Evolutionary conservation across 2,113 vertebrate genomes (phyloP).

Genomic region (Centropus unirufus): DNA sequence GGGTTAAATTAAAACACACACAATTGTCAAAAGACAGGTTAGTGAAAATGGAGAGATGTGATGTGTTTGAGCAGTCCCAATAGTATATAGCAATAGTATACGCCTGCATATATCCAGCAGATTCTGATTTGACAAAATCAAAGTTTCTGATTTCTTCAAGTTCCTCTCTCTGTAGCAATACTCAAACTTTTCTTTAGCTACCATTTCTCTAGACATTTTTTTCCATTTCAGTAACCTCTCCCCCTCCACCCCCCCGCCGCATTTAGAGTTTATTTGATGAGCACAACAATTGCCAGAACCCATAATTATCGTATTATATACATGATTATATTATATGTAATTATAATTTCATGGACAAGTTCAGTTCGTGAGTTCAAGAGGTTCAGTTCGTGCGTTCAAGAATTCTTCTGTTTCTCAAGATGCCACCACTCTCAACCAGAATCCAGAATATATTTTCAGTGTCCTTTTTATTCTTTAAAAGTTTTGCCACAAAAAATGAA

Average conservation of each 20-base stretch:
- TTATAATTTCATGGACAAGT: not conserved
- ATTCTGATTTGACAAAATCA: too few species aligned
- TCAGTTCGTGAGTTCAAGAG: not conserved
- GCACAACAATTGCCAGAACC: not conserved
- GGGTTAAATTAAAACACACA: not conserved
- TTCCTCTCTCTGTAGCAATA: not conserved
- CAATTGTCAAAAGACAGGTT: not conserved
- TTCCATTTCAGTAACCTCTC: not conserved
- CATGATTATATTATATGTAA: not conserved
- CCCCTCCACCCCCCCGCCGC: not conserved
- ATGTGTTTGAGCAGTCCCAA: not conserved
- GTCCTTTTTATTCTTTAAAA: not conserved
- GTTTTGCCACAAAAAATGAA: not conserved
- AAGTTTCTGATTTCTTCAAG: not conserved
- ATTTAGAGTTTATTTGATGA: not conserved
- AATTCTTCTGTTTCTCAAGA: not conserved
- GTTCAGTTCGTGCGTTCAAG: not conserved
- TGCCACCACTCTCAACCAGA: not conserved
- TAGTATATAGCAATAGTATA: not conserved
- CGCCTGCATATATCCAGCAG: not conserved
- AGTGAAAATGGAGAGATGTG: not conserved
- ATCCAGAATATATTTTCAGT: not conserved
- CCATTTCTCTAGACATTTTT: not conserved
- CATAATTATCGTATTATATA: not conserved
- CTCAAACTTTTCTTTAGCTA: not conserved